These are phyloP conservation scores for Zaprionus nigranus DNA, from an alignment of 1,140 invertebrate species.

Conservation along the genomic window DNA sequence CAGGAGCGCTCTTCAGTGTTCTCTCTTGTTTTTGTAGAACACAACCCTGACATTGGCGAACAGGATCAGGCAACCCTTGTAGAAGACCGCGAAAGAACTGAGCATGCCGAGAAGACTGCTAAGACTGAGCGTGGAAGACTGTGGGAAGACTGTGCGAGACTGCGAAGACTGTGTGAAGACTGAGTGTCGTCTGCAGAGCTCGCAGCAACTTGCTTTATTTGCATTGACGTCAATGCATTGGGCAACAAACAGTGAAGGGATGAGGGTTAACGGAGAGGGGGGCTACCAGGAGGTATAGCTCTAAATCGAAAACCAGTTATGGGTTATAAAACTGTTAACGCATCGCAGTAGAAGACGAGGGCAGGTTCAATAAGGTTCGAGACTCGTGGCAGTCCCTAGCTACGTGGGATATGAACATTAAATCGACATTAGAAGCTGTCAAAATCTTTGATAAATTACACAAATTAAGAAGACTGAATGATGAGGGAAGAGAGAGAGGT, in stretches of 20 bases:
- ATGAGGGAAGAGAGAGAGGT: not conserved
- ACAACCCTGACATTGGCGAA: conserved; percentile 72
- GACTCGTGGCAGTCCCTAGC: not conserved
- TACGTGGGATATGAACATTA: conserved; percentile 1
- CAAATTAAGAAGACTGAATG: not conserved
- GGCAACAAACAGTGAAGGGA: conserved; percentile 1
- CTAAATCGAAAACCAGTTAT: conserved; percentile 56
- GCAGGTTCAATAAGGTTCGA: conserved; percentile 16
- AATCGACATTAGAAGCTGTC: conserved; percentile 1
- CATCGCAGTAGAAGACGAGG: conserved; percentile 30
- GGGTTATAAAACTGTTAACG: conserved; percentile 41
- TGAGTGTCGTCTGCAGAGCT: conserved; percentile 18
- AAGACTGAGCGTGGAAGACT: not conserved
- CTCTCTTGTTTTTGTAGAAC: conserved; percentile 56
- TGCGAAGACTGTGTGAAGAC: not conserved
- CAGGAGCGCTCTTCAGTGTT: conserved; percentile 35
- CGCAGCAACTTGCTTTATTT: conserved; percentile 62
- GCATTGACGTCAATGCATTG: conserved; percentile 77
- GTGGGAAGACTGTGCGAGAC: conserved; percentile 14
- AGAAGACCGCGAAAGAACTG: not conserved
- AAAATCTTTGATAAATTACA: not conserved
- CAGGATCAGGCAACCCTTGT: conserved; percentile 40
- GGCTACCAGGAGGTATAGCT: conserved; percentile 22
- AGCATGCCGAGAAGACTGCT: conserved; percentile 13
- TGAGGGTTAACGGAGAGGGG: conserved; percentile 12